Percentiles rank a stretch among this genome's conserved stretches.
Evolutionary conservation across 2,797 vertebrate genomes (phyloP).

Genomic region (Orientallactaga sibirica): DNA sequence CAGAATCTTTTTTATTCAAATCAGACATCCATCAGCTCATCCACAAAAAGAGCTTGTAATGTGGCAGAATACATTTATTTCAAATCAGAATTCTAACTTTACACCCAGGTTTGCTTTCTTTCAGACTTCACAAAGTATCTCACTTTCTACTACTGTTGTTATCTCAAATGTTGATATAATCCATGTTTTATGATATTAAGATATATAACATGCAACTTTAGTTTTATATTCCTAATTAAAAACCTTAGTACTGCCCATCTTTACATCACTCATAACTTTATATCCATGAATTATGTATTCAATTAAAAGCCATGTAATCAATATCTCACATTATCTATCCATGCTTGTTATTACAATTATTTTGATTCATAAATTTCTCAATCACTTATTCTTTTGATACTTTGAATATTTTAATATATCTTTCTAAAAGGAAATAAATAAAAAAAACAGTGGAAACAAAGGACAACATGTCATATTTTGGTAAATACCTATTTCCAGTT

Average conservation of each 20-base stretch:
- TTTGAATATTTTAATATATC: not conserved
- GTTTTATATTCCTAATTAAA: not conserved
- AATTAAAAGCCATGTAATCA: not conserved
- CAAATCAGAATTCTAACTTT: not conserved
- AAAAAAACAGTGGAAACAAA: not conserved
- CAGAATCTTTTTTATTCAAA: not conserved
- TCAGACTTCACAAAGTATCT: not conserved
- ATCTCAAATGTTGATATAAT: not conserved
- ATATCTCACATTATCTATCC: not conserved
- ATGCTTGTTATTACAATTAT: not conserved
- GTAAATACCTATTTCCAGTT: not conserved
- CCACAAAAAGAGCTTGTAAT: not conserved
- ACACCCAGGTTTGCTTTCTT: not conserved
- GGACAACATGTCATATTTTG: not conserved
- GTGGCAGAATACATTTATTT: not conserved
- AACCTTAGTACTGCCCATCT: not conserved
- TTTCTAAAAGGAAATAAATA: not conserved
- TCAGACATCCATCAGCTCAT: constrained; percentile 24
- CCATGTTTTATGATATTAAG: not conserved
- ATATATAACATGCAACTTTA: not conserved
- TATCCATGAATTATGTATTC: not conserved
- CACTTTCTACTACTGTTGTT: not conserved
- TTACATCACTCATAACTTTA: not conserved
- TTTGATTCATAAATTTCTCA: not conserved
- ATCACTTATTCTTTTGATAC: not conserved